Evolutionary conservation across 1,140 invertebrate genomes (phyloP).

Genomic region (Leptestheria dahalacensis): DNA sequence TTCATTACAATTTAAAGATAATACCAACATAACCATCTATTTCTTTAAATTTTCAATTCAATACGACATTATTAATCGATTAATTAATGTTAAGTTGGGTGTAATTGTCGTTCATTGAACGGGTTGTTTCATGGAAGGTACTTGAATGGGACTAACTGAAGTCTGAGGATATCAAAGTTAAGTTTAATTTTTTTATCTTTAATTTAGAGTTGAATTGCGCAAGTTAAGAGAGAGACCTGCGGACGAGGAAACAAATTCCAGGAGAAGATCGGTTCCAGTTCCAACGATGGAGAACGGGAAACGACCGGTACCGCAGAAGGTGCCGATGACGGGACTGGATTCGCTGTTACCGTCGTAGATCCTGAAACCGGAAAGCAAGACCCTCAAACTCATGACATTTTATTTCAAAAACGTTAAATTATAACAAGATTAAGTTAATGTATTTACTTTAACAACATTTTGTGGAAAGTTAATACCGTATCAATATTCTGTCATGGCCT

Average conservation of each 20-base stretch:
- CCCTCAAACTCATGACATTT: too few species aligned
- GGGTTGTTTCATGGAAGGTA: background rate
- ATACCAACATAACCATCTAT: too few species aligned
- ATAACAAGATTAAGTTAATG: too few species aligned
- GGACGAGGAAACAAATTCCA: constrained; percentile 78
- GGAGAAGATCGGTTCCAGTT: constrained; percentile 71
- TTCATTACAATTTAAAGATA: too few species aligned
- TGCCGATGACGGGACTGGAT: constrained; percentile 67
- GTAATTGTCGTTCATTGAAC: background rate
- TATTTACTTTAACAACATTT: too few species aligned
- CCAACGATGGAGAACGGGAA: constrained; percentile 88
- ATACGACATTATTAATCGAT: background rate
- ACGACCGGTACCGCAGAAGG: constrained; percentile 83
- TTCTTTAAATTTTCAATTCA: too few species aligned
- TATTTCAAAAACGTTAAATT: too few species aligned
- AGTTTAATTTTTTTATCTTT: background rate
- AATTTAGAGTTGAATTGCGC: background rate
- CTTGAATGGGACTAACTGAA: too few species aligned
- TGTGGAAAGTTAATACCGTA: too few species aligned
- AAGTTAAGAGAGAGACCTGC: constrained; percentile 37
- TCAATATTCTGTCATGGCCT: too few species aligned
- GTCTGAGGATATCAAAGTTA: too few species aligned
- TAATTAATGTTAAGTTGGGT: background rate
- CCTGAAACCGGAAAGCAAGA: constrained; percentile 1
- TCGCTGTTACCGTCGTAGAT: constrained; percentile 84